Percentiles rank a stretch among this genome's conserved stretches.
Evolutionary conservation across 2,797 vertebrate genomes (phyloP).

Genomic region (Mionectes olivaceus): DNA sequence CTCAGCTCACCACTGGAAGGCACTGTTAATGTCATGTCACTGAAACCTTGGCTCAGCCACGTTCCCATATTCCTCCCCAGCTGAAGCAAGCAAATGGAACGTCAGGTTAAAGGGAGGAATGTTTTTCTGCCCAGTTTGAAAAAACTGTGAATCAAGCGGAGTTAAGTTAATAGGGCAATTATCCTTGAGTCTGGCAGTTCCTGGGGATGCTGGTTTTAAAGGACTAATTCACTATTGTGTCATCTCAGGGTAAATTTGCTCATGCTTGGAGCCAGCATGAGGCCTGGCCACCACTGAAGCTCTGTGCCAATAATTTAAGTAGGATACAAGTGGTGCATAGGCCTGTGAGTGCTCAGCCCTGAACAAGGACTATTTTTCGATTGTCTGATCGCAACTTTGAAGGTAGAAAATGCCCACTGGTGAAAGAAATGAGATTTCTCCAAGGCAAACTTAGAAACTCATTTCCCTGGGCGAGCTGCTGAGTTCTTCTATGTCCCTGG

Average conservation of each 20-base stretch:
- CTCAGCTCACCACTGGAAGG: neutral
- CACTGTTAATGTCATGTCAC: neutral
- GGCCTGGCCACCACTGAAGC: neutral
- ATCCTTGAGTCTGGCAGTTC: neutral
- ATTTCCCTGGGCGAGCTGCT: neutral
- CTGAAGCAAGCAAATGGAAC: neutral
- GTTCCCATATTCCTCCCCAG: neutral
- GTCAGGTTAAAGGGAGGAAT: neutral
- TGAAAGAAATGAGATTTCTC: conserved; percentile 2
- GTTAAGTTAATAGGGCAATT: conserved; percentile 17
- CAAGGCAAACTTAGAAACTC: neutral
- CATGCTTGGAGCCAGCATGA: neutral
- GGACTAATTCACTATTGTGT: neutral
- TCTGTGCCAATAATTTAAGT: neutral
- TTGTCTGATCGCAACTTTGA: neutral
- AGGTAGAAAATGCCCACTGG: neutral
- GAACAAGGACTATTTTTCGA: neutral
- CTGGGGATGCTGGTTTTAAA: conserved; percentile 3
- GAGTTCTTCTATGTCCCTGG: neutral
- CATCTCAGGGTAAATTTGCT: neutral
- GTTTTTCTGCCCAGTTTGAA: neutral
- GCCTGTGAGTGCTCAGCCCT: neutral
- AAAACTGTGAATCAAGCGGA: neutral
- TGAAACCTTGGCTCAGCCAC: neutral
- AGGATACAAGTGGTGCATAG: neutral